phyloP scores from a whole-genome alignment of 2,113 vertebrate species.

The Willisornis vidua region DNA sequence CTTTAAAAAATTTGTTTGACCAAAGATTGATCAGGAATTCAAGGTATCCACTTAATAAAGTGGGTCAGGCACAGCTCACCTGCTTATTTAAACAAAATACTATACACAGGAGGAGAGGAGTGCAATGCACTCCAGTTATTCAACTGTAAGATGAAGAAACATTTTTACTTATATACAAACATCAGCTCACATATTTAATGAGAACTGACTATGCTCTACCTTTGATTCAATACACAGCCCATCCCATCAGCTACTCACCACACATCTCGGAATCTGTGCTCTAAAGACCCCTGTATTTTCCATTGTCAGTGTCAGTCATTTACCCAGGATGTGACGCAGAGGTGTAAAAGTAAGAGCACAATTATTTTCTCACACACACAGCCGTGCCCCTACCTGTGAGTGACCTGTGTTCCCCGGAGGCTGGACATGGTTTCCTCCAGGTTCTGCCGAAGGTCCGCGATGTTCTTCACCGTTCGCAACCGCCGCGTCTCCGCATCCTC shows the following conservation, averaged over 20 bases:
- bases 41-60: constrained; percentile 54
- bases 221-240: not conserved
- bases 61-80: constrained; percentile 70
- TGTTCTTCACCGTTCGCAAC: constrained; percentile 92
- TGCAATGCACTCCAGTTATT: not conserved
- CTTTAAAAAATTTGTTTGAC: not conserved
- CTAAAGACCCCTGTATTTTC: not conserved
- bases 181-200: not conserved
- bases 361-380: not conserved
- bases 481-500: constrained; percentile 92
- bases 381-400: constrained; percentile 78
- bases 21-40: constrained; percentile 66
- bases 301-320: not conserved
- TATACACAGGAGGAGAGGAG: not conserved
- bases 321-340: not conserved
- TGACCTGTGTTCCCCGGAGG: constrained; percentile 91
- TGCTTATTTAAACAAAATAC: constrained; percentile 55
- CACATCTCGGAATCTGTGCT: not conserved
- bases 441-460: constrained; percentile 94
- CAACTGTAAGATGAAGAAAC: not conserved
- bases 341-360: not conserved
- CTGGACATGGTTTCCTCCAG: constrained; percentile 98
- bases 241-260: not conserved
- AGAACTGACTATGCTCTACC: not conserved
- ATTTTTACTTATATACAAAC: not conserved